Percentiles rank a stretch among this genome's conserved stretches.
phyloP scores from a whole-genome alignment of 2,113 vertebrate genomes.

The Notothenia rossii region DNA sequence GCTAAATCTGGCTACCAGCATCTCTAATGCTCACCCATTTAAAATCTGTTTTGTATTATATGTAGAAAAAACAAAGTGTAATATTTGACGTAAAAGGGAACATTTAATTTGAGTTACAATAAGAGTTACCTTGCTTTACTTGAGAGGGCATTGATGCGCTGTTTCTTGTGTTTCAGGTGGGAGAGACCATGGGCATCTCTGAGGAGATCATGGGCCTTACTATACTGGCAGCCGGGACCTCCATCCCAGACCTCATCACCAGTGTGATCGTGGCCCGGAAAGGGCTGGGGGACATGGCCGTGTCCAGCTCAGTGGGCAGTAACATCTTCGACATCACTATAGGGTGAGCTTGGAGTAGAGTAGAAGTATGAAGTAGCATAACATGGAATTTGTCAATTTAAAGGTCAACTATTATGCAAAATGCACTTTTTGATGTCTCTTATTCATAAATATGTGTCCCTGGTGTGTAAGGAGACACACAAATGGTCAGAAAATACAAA shows the following conservation, averaged over 20 bases:
- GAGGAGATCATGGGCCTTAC: constrained; percentile 86
- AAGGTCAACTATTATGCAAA: too few species aligned
- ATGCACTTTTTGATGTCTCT: too few species aligned
- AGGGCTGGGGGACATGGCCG: constrained; percentile 85
- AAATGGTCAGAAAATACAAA: too few species aligned
- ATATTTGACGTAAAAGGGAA: too few species aligned
- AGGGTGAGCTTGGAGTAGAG: constrained; percentile 55
- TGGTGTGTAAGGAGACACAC: too few species aligned
- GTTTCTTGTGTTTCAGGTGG: constrained; percentile 65
- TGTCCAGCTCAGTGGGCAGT: constrained; percentile 85
- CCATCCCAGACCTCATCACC: constrained; percentile 85
- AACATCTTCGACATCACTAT: constrained; percentile 86
- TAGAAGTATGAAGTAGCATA: too few species aligned
- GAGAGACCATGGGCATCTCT: constrained; percentile 82
- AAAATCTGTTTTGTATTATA: too few species aligned
- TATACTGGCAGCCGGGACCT: constrained; percentile 84
- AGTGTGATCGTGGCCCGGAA: constrained; percentile 85
- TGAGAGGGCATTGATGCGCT: background rate
- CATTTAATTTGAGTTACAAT: background rate
- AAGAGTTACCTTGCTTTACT: background rate
- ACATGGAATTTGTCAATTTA: too few species aligned
- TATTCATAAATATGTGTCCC: too few species aligned
- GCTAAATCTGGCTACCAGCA: too few species aligned
- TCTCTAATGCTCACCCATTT: too few species aligned
- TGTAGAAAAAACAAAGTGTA: too few species aligned